Base-by-base conservation (phyloP, 1,140 invertebrate genomes). In the Reticulitermes speratus region DNA sequence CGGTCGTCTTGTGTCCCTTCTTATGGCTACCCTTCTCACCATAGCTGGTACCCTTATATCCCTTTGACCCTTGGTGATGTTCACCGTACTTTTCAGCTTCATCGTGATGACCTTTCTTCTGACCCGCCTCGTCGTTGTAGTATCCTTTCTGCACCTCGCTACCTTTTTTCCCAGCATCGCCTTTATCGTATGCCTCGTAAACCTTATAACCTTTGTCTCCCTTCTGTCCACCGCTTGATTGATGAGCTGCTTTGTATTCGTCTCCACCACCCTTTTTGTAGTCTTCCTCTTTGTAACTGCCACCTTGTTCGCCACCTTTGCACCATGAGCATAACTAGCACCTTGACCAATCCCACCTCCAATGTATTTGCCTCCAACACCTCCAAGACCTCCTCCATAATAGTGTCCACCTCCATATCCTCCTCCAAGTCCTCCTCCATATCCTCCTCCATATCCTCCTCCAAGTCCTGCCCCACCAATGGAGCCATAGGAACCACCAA, bases 1-100 rank as follows among this genome's bases (percentile, higher is more conserved):
- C 95, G 7, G 92, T 94, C 11, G 94, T 93, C 86, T 94, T 94
- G 84, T 94, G 93, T 5, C 95, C 95, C 88, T 95, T 95, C 89
- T 94, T 94, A 90, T 93, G 92, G 9, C 82, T 69, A 11, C 87
- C 87, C 52, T 87, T 90, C 88, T 92, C 90, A 38, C 90, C 90
- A 44, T 90, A 92, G 38, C 90, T 90, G 16, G 90, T 88, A 2
- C 91, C 92, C n/a, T 92, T 90, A 14, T 89, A 89, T 86, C 89
- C 89, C 45, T 89, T 89, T 82, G 91, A 89, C 1, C 89, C 89
- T 84, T 90, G 88, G 85, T 92, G 90, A 85, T 92, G 91, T 81
- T 91, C 90, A 21, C 90, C 91, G 83, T 92, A 91, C 32, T 90
- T 89, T 32, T 90, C 90, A 44, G 88, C 90, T 84, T 91, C 89